Evolutionary conservation across 2,113 vertebrate species (phyloP).

Genomic region (Leucopsar rothschildi): DNA sequence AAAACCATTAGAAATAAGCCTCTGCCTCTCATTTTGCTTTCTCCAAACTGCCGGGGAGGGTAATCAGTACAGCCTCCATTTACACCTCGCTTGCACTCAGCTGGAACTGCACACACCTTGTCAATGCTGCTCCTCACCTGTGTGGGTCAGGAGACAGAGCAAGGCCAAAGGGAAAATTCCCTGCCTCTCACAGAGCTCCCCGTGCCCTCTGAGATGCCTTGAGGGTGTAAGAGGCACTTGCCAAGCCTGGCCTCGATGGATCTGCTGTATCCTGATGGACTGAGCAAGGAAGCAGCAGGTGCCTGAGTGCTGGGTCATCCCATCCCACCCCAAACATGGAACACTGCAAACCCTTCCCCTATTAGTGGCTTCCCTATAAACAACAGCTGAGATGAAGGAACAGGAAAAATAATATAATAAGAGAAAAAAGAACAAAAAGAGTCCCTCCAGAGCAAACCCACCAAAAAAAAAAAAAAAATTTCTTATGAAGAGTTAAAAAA

Average conservation of each 20-base stretch:
- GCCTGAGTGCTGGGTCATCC: neutral
- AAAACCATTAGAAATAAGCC: neutral
- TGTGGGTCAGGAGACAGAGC: neutral
- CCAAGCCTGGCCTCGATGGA: neutral
- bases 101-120: neutral
- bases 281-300: neutral
- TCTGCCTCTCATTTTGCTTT: neutral
- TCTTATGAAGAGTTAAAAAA: neutral
- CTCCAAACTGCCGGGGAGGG: neutral
- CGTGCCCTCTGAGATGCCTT: neutral
- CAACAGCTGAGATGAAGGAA: neutral
- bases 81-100: rapidly evolving
- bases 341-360: neutral
- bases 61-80: neutral
- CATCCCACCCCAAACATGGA: neutral
- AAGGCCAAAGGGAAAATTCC: neutral
- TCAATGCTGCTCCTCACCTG: neutral
- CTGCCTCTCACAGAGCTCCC: neutral
- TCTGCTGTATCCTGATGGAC: neutral
- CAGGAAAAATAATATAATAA: neutral
- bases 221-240: too few species aligned
- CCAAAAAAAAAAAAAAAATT: neutral
- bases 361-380: neutral
- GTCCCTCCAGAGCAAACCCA: rapidly evolving
- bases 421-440: neutral